A percentile compares a stretch with the other conserved stretches of the same genome.
Evolutionary conservation across 1,140 invertebrate species (phyloP).

Genomic region (Bombus superbus): DNA sequence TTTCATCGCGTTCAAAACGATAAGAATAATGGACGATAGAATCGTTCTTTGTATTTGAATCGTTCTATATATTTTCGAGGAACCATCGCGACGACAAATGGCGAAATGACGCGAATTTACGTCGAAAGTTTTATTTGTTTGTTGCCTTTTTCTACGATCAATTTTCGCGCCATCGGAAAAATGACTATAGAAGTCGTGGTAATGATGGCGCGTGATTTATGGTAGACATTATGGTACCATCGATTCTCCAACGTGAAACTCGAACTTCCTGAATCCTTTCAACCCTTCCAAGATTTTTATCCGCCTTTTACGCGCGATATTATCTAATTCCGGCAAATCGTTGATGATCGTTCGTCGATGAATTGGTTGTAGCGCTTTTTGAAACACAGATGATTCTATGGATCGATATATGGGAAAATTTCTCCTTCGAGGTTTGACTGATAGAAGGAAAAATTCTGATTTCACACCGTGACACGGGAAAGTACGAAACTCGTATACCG

Average conservation of each 20-base stretch:
- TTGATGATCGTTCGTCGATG: background rate
- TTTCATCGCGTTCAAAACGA: too few species aligned
- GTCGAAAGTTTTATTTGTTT: background rate
- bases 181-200: background rate
- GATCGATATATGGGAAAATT: too few species aligned
- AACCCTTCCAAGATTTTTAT: background rate
- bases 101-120: background rate
- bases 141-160: background rate
- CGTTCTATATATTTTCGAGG: background rate
- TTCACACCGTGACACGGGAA: background rate
- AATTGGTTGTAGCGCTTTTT: background rate
- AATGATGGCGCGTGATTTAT: conserved; percentile 16
- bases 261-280: background rate
- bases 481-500: background rate
- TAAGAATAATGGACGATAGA: background rate
- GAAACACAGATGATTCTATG: too few species aligned
- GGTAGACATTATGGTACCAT: background rate
- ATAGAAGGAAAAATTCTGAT: background rate
- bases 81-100: conserved; percentile 5
- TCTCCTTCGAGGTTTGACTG: too few species aligned
- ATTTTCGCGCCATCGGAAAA: background rate
- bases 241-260: background rate
- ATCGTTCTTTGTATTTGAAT: background rate
- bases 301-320: background rate
- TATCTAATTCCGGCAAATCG: background rate